Conservation (phyloP, 2,797 vertebrate species). For the Phyllotis vaccarum region DNA sequence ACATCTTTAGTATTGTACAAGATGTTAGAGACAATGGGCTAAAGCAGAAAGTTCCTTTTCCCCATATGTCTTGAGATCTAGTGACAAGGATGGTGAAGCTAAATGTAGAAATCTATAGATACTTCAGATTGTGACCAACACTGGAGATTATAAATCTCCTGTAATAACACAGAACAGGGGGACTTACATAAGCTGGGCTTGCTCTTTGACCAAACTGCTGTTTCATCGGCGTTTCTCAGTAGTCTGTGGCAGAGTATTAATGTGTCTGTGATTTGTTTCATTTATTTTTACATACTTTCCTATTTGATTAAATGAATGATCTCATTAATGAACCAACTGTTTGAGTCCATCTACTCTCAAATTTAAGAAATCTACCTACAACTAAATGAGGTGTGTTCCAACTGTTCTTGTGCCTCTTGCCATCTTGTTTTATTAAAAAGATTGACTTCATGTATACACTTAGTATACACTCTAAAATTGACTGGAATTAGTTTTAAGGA, state of each 20-base stretch:
- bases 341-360: neutral
- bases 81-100: neutral
- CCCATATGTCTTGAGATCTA: neutral
- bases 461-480: slow-evolving; percentile 48
- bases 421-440: slow-evolving; percentile 50
- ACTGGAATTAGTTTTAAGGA: neutral
- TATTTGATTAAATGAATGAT: neutral
- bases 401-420: neutral
- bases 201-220: neutral
- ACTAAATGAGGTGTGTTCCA: neutral
- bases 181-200: neutral
- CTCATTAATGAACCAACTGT: slow-evolving; percentile 31
- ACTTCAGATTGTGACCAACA: neutral
- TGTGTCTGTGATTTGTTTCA: neutral
- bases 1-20: neutral
- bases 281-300: neutral
- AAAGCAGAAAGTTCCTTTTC: neutral
- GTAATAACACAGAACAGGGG: neutral
- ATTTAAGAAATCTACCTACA: neutral
- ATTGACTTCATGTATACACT: neutral
- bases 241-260: neutral
- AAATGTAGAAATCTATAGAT: neutral
- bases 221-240: neutral
- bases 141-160: no score
- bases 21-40: neutral